A percentile compares a stretch with the other conserved stretches of the same genome.
These are phyloP conservation scores for Timema podura DNA, from an alignment of 2,888 invertebrate genomes.

Conservation along the genomic window DNA sequence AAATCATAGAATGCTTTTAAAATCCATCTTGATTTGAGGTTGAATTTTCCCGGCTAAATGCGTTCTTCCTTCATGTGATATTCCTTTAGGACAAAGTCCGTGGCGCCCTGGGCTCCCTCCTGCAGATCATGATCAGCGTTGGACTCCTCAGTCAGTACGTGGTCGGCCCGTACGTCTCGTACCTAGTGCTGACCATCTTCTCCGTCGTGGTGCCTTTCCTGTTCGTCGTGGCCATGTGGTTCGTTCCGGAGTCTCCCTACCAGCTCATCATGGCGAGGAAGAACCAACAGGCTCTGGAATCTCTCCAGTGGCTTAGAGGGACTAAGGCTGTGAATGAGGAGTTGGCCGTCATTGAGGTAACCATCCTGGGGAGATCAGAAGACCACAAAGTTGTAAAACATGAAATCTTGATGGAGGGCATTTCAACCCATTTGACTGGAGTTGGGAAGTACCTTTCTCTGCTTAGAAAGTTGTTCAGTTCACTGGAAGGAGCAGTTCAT, in stretches of 20 bases:
- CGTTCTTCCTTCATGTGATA: too few relatives aligned
- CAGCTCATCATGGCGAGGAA: constrained; percentile 59
- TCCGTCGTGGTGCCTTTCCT: constrained; percentile 59
- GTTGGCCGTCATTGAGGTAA: constrained; percentile 38
- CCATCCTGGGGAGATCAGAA: too few relatives aligned
- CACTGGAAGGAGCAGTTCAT: too few relatives aligned
- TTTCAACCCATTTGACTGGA: too few relatives aligned
- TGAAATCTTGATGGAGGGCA: too few relatives aligned
- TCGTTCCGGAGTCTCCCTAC: constrained; percentile 80
- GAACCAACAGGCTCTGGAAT: constrained; percentile 56
- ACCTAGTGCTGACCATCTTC: constrained; percentile 56
- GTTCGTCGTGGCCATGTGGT: constrained; percentile 58
- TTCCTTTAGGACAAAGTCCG: constrained; percentile 62
- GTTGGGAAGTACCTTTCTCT: too few relatives aligned
- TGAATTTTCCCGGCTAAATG: too few relatives aligned
- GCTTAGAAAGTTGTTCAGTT: too few relatives aligned
- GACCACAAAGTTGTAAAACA: too few relatives aligned
- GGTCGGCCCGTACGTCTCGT: constrained; percentile 67
- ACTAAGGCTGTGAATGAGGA: constrained; percentile 59
- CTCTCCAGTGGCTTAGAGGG: constrained; percentile 64
- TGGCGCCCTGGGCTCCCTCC: constrained; percentile 75
- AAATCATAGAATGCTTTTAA: too few relatives aligned
- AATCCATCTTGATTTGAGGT: too few relatives aligned
- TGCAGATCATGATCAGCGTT: constrained; percentile 66
- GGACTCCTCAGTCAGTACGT: constrained; percentile 67